phyloP scores from a whole-genome alignment of 2,888 invertebrate species.

The Notodonta dromedarius region DNA sequence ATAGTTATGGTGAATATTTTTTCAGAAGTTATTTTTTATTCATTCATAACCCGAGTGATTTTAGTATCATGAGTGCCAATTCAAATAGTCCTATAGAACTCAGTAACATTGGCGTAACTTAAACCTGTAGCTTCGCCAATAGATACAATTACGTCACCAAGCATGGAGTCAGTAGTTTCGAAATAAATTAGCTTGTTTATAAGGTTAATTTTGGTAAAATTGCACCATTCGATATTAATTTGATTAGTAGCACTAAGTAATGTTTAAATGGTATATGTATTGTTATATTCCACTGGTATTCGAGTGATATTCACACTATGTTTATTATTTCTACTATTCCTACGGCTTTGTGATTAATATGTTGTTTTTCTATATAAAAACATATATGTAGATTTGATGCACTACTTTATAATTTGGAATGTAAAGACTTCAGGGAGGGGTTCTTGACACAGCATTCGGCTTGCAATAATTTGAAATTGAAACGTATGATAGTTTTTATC shows the following conservation, averaged over 20 bases:
- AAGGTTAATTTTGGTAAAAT: constrained; percentile 13
- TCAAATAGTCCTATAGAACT: constrained; percentile 36
- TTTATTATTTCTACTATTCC: constrained; percentile 38
- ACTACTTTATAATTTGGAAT: constrained; percentile 48
- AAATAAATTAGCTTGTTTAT: constrained; percentile 22
- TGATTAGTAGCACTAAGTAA: constrained; percentile 36
- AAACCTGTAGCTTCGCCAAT: constrained; percentile 16
- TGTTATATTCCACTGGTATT: constrained; percentile 38
- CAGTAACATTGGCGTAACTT: constrained; percentile 16
- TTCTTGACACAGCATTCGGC: constrained; percentile 64
- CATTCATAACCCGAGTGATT: constrained; percentile 27
- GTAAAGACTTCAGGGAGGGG: constrained; percentile 47
- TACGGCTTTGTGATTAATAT: constrained; percentile 39
- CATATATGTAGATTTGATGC: constrained; percentile 31
- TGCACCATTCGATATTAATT: constrained; percentile 28
- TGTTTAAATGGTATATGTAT: constrained; percentile 24
- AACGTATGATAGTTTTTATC: not conserved
- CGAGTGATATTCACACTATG: constrained; percentile 38
- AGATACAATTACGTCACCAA: constrained; percentile 19
- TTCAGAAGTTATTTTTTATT: constrained; percentile 31
- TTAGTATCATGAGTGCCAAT: constrained; percentile 61
- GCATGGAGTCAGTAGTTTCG: constrained; percentile 23
- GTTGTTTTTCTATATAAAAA: constrained; percentile 39
- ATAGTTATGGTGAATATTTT: constrained; percentile 33
- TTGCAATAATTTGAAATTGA: constrained; percentile 9